Percentiles rank a stretch among this genome's conserved stretches.
Conservation (phyloP, 2,797 vertebrate genomes). For the Sardinella longiceps region DNA sequence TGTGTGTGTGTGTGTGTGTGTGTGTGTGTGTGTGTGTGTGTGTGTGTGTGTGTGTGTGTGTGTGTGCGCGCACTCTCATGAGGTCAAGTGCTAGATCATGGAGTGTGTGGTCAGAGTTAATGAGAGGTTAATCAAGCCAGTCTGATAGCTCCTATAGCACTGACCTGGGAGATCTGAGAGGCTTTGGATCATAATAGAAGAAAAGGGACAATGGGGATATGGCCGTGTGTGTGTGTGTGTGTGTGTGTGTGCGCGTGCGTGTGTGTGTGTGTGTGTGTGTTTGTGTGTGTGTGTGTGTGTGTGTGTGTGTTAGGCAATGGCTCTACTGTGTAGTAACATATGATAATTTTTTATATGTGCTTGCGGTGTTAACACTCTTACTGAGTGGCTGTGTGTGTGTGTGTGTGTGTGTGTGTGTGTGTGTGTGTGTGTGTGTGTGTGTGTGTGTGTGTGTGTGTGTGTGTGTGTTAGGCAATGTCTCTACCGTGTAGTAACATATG, state of each 20-base stretch:
- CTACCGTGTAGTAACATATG: not conserved
- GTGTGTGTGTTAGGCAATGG: not conserved
- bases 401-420: not conserved
- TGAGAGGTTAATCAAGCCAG: not conserved
- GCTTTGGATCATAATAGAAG: not conserved
- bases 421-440: conserved; percentile 1
- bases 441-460: not conserved
- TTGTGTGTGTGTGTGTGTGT: not conserved
- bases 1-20: too few relatives aligned
- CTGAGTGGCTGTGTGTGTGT: not conserved
- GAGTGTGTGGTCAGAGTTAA: not conserved
- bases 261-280: not conserved
- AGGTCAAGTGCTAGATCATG: not conserved
- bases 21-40: not conserved
- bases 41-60: not conserved
- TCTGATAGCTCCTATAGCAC: conserved; percentile 2
- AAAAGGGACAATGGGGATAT: not conserved
- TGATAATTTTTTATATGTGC: not conserved
- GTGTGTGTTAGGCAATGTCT: not conserved
- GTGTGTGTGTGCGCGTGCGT: not conserved
- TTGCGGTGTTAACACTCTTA: not conserved
- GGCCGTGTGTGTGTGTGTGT: not conserved
- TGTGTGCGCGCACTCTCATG: not conserved
- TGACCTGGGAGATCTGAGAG: not conserved
- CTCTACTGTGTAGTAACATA: not conserved